Percentiles rank a stretch among this genome's conserved stretches.
Conservation (phyloP, 2,797 vertebrate genomes). For the Mus minutoides region DNA sequence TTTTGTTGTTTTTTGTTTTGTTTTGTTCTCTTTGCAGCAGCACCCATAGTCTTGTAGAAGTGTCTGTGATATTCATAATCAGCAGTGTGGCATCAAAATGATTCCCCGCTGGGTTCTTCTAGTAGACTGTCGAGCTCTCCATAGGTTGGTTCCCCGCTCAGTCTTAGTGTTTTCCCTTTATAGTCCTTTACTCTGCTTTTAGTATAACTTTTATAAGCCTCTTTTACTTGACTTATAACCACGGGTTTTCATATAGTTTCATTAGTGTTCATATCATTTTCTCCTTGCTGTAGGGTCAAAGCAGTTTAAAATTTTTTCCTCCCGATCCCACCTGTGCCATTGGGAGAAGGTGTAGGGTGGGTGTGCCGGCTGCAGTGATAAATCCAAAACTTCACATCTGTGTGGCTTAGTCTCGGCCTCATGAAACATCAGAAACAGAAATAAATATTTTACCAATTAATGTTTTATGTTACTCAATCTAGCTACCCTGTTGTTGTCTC, state of each 20-base stretch:
- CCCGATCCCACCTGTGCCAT: neutral
- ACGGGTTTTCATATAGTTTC: neutral
- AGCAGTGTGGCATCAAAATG: neutral
- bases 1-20: no score
- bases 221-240: neutral
- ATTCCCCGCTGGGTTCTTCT: neutral
- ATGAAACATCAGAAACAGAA: neutral
- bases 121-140: neutral
- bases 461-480: neutral
- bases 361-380: no score
- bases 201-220: neutral
- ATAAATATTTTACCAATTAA: neutral
- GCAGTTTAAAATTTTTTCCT: neutral
- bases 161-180: neutral
- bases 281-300: neutral
- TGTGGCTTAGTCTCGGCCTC: neutral
- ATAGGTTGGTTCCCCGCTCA: neutral
- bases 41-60: neutral
- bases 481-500: neutral
- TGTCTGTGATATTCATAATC: neutral
- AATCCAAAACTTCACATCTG: neutral
- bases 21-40: accelerated
- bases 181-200: neutral
- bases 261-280: neutral
- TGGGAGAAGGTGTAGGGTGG: neutral